Conservation (phyloP, 2,113 vertebrate species). For the Salvelinus sp. region DNA sequence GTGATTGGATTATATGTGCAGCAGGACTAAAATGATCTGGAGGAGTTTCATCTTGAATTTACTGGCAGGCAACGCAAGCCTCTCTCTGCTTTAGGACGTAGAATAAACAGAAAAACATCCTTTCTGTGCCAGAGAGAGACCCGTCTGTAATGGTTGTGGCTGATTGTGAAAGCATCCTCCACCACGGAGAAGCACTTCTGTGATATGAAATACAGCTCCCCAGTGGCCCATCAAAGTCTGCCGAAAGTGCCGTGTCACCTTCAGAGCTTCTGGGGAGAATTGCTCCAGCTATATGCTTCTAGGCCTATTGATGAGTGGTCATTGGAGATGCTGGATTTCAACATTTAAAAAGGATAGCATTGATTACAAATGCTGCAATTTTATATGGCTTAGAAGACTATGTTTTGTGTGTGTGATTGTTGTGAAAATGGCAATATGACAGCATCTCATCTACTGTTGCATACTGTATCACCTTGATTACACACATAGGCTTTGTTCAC, state of each 20-base stretch:
- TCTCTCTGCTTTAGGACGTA: constrained; percentile 10
- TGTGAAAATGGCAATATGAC: constrained; percentile 4
- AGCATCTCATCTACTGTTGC: not conserved
- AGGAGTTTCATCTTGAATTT: constrained; percentile 52
- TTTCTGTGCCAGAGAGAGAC: constrained; percentile 6
- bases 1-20: constrained; percentile 45
- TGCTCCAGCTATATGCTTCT: constrained; percentile 53
- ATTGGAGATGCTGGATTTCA: constrained; percentile 52
- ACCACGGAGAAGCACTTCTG: constrained; percentile 66
- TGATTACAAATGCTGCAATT: constrained; percentile 64
- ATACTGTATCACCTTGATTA: too few relatives aligned
- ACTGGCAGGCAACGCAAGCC: constrained; percentile 25
- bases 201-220: constrained; percentile 74
- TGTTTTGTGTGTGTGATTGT: not conserved
- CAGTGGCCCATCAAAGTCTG: constrained; percentile 69
- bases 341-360: constrained; percentile 48
- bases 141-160: constrained; percentile 56
- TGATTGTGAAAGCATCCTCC: constrained; percentile 53
- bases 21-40: constrained; percentile 27
- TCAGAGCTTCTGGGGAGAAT: constrained; percentile 55
- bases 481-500: too few relatives aligned
- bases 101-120: not conserved
- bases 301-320: constrained; percentile 69
- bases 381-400: constrained; percentile 6
- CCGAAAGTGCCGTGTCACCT: constrained; percentile 76